These are phyloP conservation scores for Pammene fasciana DNA, from an alignment of 2,888 invertebrate species.

Conservation along the genomic window DNA sequence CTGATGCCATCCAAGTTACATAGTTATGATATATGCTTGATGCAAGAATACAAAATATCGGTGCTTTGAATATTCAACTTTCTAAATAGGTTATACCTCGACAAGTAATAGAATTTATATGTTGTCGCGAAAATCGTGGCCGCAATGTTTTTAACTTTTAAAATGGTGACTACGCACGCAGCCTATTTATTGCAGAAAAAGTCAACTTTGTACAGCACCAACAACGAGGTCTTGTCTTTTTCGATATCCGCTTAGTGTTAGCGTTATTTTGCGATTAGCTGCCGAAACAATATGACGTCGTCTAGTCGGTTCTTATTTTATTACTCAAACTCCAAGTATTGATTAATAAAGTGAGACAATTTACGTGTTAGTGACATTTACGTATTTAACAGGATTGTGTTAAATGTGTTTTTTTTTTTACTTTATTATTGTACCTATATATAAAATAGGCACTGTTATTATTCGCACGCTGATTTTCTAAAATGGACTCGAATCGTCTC, in stretches of 20 bases:
- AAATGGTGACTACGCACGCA: too few species aligned
- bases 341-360: not conserved
- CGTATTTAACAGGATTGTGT: conserved; percentile 2
- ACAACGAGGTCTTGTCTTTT: not conserved
- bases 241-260: not conserved
- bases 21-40: too few species aligned
- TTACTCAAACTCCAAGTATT: conserved; percentile 12
- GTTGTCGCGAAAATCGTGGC: too few species aligned
- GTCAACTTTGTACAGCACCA: too few species aligned
- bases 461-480: not conserved
- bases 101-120: too few species aligned
- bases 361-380: not conserved
- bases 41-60: too few species aligned
- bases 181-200: too few species aligned
- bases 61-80: too few species aligned
- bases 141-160: too few species aligned
- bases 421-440: not conserved
- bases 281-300: not conserved
- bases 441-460: not conserved
- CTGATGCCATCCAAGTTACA: too few species aligned
- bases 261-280: not conserved
- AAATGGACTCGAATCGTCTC: too few species aligned
- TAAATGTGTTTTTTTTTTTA: not conserved
- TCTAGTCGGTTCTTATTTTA: conserved; percentile 22
- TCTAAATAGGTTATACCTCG: too few species aligned